Base-by-base conservation (phyloP, 64 coral and sea anemone genomes). In the Montipora cactus region DNA sequence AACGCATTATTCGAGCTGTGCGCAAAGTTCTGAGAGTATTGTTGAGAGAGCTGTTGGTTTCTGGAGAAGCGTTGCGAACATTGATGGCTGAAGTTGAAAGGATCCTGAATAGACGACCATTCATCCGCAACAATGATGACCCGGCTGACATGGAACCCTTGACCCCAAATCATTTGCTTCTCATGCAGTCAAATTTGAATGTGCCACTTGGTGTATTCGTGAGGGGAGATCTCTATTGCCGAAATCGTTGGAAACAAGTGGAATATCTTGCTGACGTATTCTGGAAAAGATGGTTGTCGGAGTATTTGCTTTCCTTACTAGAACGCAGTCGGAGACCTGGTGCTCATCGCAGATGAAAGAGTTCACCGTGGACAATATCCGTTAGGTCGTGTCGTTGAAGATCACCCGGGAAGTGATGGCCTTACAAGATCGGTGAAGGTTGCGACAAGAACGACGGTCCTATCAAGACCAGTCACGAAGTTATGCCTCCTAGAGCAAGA, bases 251-350 rank as follows among this genome's bases (percentile, higher is more conserved):
- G 87, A 88, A 21, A 23, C 87, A 87, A 58, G 59, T 19, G 9
- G 15, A 64, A 12, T 64, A 64, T 64, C 59, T 64, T 12, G 7
- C 59, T 64, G 59, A 81, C 18, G 44, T 71, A 69, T 93, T 94
- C 76, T 94, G 93, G 75, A 89, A 72, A 72, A 67, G 72, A 75
- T 94, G 92, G 92, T 23, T 89, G n/a, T 77, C 52, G 47, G 86
- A 94, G 52, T 94, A 89, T 51, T n/a, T 94, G 37, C 76, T 16
- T 47, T 79, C 23, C 15, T 86, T 93, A 8, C 92, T 49, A 59
- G 67, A 94, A 75, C 59, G 79, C 58, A 8, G 68, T 91, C 9
- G 77, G 37, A 8, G 89, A 91, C 44, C 25, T 91, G 14, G 78
- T 94, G 20, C 66, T 89, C 44, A 59, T 81, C 12, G 77, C 75